A percentile compares a stretch with the other conserved stretches of the same genome.
Evolutionary conservation across 2,888 invertebrate genomes (phyloP).

Genomic region (Andricus curvator): DNA sequence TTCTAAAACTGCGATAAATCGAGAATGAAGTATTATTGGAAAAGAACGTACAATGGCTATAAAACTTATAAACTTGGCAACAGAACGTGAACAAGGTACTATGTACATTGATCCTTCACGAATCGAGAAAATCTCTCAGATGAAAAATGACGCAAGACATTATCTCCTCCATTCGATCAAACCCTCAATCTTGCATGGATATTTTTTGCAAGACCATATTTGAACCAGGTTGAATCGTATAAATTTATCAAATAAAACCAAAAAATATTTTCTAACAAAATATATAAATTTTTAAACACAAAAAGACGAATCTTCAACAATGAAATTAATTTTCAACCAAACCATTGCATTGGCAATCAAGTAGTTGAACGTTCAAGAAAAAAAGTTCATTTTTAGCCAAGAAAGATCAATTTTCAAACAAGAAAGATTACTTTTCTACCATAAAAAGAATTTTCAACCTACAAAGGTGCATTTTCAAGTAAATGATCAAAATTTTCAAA

Average conservation of each 20-base stretch:
- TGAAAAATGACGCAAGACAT: constrained; percentile 29
- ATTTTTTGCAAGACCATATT: constrained; percentile 33
- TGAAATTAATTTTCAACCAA: too few relatives aligned
- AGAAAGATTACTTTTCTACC: too few relatives aligned
- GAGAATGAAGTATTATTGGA: constrained; percentile 15
- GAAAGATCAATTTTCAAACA: too few relatives aligned
- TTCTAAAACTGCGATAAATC: neutral
- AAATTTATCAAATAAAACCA: neutral
- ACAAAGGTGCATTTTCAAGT: too few relatives aligned
- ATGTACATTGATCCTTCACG: constrained; percentile 19
- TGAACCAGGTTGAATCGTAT: neutral
- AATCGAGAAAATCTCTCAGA: constrained; percentile 13
- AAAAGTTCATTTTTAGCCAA: too few relatives aligned
- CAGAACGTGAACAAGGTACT: constrained; percentile 1
- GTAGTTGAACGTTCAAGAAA: too few relatives aligned
- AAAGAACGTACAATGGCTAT: constrained; percentile 20
- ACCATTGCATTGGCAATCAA: too few relatives aligned
- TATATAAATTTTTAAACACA: too few relatives aligned
- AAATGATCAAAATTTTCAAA: too few relatives aligned
- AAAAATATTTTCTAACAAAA: too few relatives aligned
- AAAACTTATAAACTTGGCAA: constrained; percentile 10
- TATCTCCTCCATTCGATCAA: constrained; percentile 10
- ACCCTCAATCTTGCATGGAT: constrained; percentile 12
- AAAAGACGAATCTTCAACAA: too few relatives aligned
- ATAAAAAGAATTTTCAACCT: too few relatives aligned